These are phyloP conservation scores for Beroe ovata DNA, from an alignment of 37 sponge, comb jelly and placozoan species.

Conservation along the genomic window DNA sequence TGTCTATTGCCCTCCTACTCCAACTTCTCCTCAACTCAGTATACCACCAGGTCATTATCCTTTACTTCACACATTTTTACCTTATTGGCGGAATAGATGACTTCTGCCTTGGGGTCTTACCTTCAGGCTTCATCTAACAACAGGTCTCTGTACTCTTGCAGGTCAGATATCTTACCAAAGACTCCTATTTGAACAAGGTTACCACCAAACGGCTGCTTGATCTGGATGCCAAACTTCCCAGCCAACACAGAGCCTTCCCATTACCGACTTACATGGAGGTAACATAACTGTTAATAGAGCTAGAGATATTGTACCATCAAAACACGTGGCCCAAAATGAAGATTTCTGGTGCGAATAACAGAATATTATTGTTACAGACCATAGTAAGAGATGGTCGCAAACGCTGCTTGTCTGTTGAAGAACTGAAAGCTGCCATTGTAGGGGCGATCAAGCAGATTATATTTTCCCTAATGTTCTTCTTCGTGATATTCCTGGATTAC, in stretches of 20 bases:
- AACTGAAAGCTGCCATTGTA: neutral
- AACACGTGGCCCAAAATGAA: too few relatives aligned
- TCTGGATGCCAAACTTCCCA: slow-evolving; percentile 12
- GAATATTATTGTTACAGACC: too few relatives aligned
- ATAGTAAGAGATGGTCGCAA: slow-evolving; percentile 3
- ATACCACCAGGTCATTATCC: slow-evolving; percentile 28
- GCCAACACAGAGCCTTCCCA: slow-evolving; percentile 18
- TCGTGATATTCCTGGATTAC: slow-evolving; percentile 28
- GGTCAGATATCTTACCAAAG: slow-evolving; percentile 22
- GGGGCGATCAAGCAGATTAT: slow-evolving; percentile 4
- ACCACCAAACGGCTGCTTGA: slow-evolving; percentile 1
- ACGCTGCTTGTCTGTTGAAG: slow-evolving; percentile 1
- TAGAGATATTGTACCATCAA: too few relatives aligned
- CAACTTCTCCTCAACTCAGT: neutral
- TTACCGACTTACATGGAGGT: slow-evolving; percentile 49
- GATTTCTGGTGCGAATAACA: too few relatives aligned
- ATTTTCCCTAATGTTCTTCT: slow-evolving; percentile 14
- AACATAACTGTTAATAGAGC: too few relatives aligned
- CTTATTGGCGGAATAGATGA: too few relatives aligned
- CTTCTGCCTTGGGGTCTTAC: too few relatives aligned
- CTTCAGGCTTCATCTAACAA: too few relatives aligned
- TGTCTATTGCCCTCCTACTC: neutral
- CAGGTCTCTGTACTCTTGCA: too few relatives aligned
- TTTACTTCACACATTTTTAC: too few relatives aligned
- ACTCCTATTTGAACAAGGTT: slow-evolving; percentile 43